Base-by-base conservation (phyloP, 2,797 vertebrate species). In the Urosaurus nigricauda region DNA sequence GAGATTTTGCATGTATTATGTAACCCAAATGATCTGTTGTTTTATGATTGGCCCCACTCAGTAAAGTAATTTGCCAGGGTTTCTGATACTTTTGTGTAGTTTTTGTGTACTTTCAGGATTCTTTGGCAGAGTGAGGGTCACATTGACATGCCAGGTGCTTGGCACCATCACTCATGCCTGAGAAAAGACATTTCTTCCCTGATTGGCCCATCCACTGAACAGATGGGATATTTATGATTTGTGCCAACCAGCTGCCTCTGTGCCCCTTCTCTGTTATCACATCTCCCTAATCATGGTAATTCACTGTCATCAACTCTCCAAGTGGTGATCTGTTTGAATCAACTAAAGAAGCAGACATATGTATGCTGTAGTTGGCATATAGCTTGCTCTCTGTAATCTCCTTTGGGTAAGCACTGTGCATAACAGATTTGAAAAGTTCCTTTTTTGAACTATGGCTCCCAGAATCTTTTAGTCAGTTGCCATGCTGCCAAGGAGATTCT, bases 211-310 rank as follows among this genome's bases (percentile, higher is more conserved):
- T 56, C 79, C 71, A 70, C 21, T 40, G 51, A 86, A 78, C 79
- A 83, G 84, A 86, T 56, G 79, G 88, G 58, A 63, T 32, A 63
- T 80, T 84, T 68, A 29, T 75, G 53, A 56, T 75, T 68, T 56
- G 79, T 89, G 88, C 88, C 88, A 89, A 47, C 65, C 88, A 89
- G 75, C 88, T 89, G 88, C 43, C 79, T n/a, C 13, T 24, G 70
- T 82, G 35, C 58, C 70, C 58, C 68, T 85, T 56, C 40, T 60
- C 37, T 51, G 26, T n/a, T n/a, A 24, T 63, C 35, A 51, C 29
- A 43, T 40, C 53, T 40, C 79, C 40, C 65, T 85, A 21, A 63
- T 40, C 70, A 32, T 53, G 77, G n/a, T n/a, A 14, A 24, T 68
- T 47, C 63, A 53, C 58, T 43, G 21, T 40, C 16, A 37, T 24